Conservation (phyloP, 2,888 invertebrate species). For the Dynastes maya region DNA sequence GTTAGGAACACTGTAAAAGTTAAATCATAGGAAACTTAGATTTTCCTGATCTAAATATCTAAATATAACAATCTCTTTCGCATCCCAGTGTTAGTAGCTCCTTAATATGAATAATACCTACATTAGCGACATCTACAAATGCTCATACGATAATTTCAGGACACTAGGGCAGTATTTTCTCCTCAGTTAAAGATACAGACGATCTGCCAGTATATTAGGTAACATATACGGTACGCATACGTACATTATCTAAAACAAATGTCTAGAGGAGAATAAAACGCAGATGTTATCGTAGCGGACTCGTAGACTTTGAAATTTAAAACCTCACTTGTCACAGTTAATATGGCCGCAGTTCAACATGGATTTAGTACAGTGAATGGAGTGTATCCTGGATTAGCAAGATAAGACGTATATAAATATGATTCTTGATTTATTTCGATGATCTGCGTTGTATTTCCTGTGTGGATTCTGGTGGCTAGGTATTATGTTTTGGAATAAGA, state of each 20-base stretch:
- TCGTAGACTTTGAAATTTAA: constrained; percentile 15
- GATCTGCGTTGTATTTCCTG: too few species aligned
- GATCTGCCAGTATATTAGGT: neutral
- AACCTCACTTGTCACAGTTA: constrained; percentile 28
- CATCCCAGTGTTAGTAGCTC: too few species aligned
- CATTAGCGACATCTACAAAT: too few species aligned
- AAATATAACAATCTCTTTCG: too few species aligned
- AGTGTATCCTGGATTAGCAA: constrained; percentile 19
- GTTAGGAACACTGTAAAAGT: too few species aligned
- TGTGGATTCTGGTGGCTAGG: too few species aligned
- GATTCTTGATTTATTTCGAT: constrained; percentile 19
- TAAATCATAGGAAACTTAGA: too few species aligned
- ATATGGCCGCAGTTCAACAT: constrained; percentile 13
- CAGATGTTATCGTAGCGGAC: constrained; percentile 8
- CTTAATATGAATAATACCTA: too few species aligned
- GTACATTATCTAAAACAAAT: constrained; percentile 31
- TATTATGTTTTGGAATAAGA: too few species aligned
- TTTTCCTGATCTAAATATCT: too few species aligned
- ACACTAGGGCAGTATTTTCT: neutral
- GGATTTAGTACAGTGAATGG: neutral
- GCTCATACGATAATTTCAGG: too few species aligned
- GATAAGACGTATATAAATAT: constrained; percentile 13
- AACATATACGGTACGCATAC: neutral
- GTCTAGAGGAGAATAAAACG: neutral
- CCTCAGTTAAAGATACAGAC: neutral